Conservation (phyloP, 2,113 vertebrate species). For the Archilochus colubris region DNA sequence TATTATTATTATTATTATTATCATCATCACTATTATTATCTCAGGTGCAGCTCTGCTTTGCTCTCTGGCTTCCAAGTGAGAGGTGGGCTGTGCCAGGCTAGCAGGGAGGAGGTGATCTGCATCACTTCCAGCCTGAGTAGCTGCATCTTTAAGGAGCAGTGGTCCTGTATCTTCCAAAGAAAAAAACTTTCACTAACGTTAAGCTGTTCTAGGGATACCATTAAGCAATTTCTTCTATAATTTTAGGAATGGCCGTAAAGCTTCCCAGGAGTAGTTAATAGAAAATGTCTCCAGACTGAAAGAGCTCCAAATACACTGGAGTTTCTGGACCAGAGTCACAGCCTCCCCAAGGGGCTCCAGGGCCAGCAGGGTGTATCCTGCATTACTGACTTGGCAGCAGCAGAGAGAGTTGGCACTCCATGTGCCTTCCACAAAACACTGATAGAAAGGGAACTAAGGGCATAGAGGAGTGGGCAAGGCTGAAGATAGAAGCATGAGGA, state of each 20-base stretch:
- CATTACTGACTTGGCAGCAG: background rate
- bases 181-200: rapidly evolving
- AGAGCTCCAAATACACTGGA: background rate
- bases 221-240: background rate
- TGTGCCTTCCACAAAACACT: rapidly evolving
- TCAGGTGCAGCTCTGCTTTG: background rate
- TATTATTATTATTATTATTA: background rate
- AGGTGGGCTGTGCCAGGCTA: background rate
- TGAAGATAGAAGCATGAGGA: background rate
- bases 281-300: background rate
- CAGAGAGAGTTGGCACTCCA: background rate
- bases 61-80: background rate
- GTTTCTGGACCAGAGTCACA: background rate
- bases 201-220: background rate
- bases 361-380: background rate
- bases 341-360: background rate
- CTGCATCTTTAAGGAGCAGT: background rate
- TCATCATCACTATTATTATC: too few species aligned
- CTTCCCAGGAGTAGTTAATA: slow-evolving; percentile 28
- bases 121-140: background rate
- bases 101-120: background rate
- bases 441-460: background rate
- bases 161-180: background rate
- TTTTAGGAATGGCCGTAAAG: background rate
- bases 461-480: background rate